Evolutionary conservation across 2,113 vertebrate genomes (phyloP).

Genomic region (Speoplatyrhinus poulsoni): DNA sequence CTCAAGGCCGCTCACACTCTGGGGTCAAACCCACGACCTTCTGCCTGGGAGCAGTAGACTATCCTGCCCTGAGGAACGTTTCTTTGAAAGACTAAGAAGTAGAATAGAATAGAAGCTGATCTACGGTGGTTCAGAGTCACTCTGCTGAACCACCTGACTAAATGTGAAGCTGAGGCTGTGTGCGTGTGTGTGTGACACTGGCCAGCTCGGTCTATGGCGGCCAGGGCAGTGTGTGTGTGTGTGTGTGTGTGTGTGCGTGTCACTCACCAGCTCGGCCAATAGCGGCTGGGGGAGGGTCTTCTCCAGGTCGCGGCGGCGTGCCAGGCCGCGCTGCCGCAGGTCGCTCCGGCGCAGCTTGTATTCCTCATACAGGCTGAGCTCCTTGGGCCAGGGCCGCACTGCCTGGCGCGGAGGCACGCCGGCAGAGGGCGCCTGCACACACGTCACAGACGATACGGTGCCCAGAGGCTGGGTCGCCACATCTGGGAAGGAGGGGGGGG

Average conservation of each 20-base stretch:
- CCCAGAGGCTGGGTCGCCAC: background rate
- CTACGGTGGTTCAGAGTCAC: too few species aligned
- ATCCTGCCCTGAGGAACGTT: too few species aligned
- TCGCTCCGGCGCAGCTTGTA: conserved; percentile 72
- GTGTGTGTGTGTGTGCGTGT: background rate
- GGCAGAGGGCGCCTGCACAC: conserved; percentile 1
- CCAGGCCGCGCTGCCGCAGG: conserved; percentile 63
- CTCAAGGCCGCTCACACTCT: too few species aligned
- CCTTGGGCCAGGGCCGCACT: conserved; percentile 64
- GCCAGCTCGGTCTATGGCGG: too few species aligned
- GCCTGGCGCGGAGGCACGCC: conserved; percentile 14
- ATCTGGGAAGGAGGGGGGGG: conserved; percentile 8
- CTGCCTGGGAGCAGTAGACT: too few species aligned
- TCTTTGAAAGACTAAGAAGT: too few species aligned
- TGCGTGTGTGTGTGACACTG: background rate
- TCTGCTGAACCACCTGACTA: too few species aligned
- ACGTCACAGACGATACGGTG: background rate
- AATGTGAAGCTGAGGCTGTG: too few species aligned
- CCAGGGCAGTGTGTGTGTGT: background rate
- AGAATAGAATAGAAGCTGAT: too few species aligned
- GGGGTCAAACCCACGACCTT: too few species aligned
- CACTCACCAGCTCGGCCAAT: conserved; percentile 69
- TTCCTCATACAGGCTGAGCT: conserved; percentile 71
- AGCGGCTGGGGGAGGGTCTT: conserved; percentile 76
- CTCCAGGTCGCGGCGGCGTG: conserved; percentile 71